Percentiles rank a stretch among this genome's conserved stretches.
Evolutionary conservation across 2,113 vertebrate genomes (phyloP).

Genomic region (Pelecanus crispus): DNA sequence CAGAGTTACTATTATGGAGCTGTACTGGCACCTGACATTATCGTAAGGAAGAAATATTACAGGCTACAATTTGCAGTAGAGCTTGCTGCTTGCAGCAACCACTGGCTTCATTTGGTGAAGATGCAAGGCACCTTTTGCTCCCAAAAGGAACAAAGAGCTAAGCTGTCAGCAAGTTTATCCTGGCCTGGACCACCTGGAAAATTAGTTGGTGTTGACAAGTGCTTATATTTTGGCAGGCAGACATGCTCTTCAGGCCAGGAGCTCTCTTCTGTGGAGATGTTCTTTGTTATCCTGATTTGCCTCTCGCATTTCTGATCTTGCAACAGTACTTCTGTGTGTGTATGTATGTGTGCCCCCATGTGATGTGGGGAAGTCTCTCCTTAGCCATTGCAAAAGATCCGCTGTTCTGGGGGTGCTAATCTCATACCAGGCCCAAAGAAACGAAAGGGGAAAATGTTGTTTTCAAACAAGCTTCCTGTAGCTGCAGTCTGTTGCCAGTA

Average conservation of each 20-base stretch:
- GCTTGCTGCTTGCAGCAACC: not conserved
- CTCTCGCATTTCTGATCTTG: not conserved
- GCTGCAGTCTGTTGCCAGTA: not conserved
- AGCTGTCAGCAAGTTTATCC: not conserved
- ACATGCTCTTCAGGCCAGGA: not conserved
- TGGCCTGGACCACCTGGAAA: not conserved
- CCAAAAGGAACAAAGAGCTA: not conserved
- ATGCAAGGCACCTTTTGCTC: not conserved
- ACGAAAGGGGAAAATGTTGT: not conserved
- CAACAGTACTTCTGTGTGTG: not conserved
- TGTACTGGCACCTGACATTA: not conserved
- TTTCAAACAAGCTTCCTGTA: not conserved
- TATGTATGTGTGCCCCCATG: not conserved
- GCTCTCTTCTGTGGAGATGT: not conserved
- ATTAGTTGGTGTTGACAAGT: not conserved
- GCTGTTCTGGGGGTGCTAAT: not conserved
- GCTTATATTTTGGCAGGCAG: not conserved
- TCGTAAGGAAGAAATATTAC: not conserved
- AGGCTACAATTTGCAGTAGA: not conserved
- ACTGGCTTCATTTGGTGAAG: not conserved
- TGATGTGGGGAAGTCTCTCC: not conserved
- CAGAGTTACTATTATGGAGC: not conserved
- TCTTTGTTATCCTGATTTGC: not conserved
- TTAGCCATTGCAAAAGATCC: not conserved
- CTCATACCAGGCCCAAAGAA: not conserved